These are phyloP conservation scores for Enteromius argenteus DNA, from an alignment of 2,797 vertebrate species.

Conservation along the genomic window DNA sequence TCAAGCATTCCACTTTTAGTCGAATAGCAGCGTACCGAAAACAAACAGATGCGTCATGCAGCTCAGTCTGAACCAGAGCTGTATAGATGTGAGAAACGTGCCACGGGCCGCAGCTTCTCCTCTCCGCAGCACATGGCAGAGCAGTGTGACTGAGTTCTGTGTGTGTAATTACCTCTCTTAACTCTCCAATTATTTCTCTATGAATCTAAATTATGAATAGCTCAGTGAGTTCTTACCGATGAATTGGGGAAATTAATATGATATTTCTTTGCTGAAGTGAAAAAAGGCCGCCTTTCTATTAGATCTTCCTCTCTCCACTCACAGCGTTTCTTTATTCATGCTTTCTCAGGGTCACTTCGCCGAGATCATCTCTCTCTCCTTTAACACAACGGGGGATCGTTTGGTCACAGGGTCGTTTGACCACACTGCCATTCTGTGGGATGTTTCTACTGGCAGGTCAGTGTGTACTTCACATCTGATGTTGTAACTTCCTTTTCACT, in stretches of 20 bases:
- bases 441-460: conserved; percentile 88
- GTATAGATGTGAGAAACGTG: conserved; percentile 4
- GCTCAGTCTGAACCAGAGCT: not conserved
- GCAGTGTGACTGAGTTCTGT: not conserved
- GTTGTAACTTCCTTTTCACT: not conserved
- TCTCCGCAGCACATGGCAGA: conserved; percentile 24
- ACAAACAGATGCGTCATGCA: conserved; percentile 11
- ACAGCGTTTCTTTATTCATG: not conserved
- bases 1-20: conserved; percentile 28
- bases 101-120: not conserved
- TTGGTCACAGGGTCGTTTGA: conserved; percentile 95
- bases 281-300: conserved; percentile 1
- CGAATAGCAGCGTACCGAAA: not conserved
- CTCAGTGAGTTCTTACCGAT: conserved; percentile 28
- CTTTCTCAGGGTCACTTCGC: conserved; percentile 87
- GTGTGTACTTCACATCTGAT: conserved; percentile 1
- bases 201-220: conserved; percentile 50
- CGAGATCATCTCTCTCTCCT: conserved; percentile 90
- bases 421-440: conserved; percentile 90
- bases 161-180: conserved; percentile 28
- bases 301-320: not conserved
- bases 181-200: conserved; percentile 47
- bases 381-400: conserved; percentile 87
- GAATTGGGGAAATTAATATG: conserved; percentile 38
- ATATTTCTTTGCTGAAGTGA: conserved; percentile 31